phyloP scores from a whole-genome alignment of 2,888 invertebrate genomes.

The Agriopis marginaria region DNA sequence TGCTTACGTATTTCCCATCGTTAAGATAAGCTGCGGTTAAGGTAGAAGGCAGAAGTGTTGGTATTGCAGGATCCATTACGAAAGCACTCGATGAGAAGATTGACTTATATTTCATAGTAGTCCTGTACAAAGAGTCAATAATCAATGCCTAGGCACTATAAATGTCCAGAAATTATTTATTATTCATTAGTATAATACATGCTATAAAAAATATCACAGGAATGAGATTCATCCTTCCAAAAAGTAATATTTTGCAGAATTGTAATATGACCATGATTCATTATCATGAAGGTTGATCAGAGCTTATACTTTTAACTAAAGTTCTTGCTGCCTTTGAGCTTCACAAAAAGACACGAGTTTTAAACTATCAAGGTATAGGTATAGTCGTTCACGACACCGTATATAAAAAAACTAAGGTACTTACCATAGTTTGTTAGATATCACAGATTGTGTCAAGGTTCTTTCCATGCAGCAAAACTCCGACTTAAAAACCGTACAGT shows the following conservation, averaged over 20 bases:
- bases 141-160: background rate
- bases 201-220: too few species aligned
- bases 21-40: background rate
- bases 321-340: too few species aligned
- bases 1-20: background rate
- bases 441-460: slow-evolving; percentile 13
- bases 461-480: slow-evolving; percentile 6
- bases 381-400: too few species aligned
- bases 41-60: slow-evolving; percentile 6
- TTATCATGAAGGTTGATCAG: too few species aligned
- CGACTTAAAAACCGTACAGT: slow-evolving; percentile 3
- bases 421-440: slow-evolving; percentile 17
- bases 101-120: background rate
- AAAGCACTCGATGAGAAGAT: background rate
- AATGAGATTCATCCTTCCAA: too few species aligned
- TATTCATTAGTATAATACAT: too few species aligned
- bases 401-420: background rate
- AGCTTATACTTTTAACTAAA: too few species aligned
- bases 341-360: too few species aligned
- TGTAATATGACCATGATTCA: too few species aligned
- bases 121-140: background rate
- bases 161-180: too few species aligned
- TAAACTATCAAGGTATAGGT: too few species aligned
- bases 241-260: too few species aligned
- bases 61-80: slow-evolving; percentile 1